phyloP scores from a whole-genome alignment of 2,113 vertebrate genomes.

The Pseudorectes ferrugineus region DNA sequence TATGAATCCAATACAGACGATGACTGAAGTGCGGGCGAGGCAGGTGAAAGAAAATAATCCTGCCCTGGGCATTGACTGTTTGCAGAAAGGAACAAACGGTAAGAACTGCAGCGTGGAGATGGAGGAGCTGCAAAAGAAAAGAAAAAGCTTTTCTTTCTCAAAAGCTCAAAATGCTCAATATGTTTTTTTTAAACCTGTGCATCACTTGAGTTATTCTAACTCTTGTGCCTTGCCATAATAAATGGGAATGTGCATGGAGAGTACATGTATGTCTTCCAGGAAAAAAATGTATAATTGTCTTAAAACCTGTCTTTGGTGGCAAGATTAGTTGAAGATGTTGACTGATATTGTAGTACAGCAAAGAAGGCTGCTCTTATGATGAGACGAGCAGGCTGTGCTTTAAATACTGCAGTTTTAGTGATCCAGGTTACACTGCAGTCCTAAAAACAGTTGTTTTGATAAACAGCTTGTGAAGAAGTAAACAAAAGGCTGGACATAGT shows the following conservation, averaged over 20 bases:
- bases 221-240: background rate
- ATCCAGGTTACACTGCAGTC: background rate
- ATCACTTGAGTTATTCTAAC: background rate
- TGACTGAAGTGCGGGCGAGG: slow-evolving; percentile 89
- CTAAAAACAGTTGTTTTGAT: background rate
- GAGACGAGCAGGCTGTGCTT: background rate
- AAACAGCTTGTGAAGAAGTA: background rate
- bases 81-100: slow-evolving; percentile 92
- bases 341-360: background rate
- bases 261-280: rapidly evolving
- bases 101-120: background rate
- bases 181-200: background rate
- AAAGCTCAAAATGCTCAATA: background rate
- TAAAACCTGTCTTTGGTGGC: background rate
- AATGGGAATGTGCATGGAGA: background rate
- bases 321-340: background rate
- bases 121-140: no score
- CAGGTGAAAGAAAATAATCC: slow-evolving; percentile 91
- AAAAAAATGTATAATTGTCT: background rate
- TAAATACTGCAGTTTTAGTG: background rate
- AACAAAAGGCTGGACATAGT: background rate
- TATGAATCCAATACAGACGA: slow-evolving; percentile 93
- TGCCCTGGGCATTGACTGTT: slow-evolving; percentile 91
- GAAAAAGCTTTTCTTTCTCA: background rate
- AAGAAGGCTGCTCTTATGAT: background rate